These are phyloP conservation scores for Meda fulgida DNA, from an alignment of 2,797 vertebrate genomes.

Conservation along the genomic window DNA sequence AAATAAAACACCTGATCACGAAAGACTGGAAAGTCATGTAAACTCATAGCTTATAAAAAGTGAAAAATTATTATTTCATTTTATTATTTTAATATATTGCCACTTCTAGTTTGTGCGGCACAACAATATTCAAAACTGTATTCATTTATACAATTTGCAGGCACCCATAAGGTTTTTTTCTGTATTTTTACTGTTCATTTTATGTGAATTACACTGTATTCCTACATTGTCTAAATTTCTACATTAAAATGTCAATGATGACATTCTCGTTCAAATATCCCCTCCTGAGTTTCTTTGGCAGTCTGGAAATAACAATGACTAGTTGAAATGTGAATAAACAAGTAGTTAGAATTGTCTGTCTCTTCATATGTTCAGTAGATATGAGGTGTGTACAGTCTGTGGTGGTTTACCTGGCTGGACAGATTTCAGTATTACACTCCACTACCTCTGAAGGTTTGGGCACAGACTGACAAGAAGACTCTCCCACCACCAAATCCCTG, in stretches of 20 bases:
- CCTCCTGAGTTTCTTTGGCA: not conserved
- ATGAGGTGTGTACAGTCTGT: not conserved
- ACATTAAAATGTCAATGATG: not conserved
- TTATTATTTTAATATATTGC: not conserved
- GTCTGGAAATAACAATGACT: not conserved
- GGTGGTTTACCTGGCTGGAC: conserved; percentile 78
- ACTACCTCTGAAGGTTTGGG: not conserved
- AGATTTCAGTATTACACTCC: conserved; percentile 57
- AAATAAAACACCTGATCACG: no score
- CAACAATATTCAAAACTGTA: not conserved
- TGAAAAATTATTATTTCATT: not conserved
- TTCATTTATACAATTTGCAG: no score
- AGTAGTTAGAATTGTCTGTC: not conserved
- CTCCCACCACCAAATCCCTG: conserved; percentile 12
- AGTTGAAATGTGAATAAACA: not conserved
- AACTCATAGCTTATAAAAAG: not conserved
- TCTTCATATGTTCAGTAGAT: not conserved
- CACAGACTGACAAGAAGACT: conserved; percentile 14
- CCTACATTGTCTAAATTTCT: not conserved
- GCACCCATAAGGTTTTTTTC: no score
- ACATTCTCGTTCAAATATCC: not conserved
- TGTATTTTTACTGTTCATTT: not conserved
- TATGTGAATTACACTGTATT: not conserved
- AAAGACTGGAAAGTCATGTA: not conserved
- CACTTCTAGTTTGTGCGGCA: not conserved